These are phyloP conservation scores for Aleadryas rufinucha DNA, from an alignment of 2,113 vertebrate species.

Conservation along the genomic window DNA sequence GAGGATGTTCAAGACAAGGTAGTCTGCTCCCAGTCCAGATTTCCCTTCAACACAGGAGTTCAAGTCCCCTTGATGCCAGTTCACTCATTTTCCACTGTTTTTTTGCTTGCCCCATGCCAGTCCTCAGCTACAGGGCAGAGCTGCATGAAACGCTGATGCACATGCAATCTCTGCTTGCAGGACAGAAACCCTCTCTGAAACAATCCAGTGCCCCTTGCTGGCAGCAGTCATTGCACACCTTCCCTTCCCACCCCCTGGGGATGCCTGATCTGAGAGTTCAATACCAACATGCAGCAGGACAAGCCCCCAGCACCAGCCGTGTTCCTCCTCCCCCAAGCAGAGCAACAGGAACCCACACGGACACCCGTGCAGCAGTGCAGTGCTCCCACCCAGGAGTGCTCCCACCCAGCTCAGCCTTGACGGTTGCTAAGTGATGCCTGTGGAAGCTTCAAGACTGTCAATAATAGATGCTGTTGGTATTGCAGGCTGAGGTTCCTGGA, in stretches of 20 bases:
- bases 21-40: neutral
- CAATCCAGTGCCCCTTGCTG: accelerated
- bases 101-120: neutral
- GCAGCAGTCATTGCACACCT: neutral
- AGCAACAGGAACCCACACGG: accelerated
- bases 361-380: accelerated
- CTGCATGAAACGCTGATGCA: accelerated
- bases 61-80: neutral
- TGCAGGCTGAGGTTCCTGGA: neutral
- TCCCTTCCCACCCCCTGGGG: neutral
- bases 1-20: neutral
- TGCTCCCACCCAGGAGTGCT: neutral
- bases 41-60: neutral
- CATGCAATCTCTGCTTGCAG: neutral
- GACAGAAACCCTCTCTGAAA: neutral
- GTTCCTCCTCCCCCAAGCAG: neutral
- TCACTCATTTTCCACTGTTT: neutral
- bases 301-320: neutral
- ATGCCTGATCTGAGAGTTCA: accelerated
- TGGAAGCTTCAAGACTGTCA: neutral
- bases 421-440: neutral
- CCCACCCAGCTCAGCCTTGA: neutral
- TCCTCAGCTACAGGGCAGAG: neutral
- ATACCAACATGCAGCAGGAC: accelerated
- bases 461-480: neutral